Evolutionary conservation across 2,888 invertebrate species (phyloP).

Genomic region (Luperina testacea): DNA sequence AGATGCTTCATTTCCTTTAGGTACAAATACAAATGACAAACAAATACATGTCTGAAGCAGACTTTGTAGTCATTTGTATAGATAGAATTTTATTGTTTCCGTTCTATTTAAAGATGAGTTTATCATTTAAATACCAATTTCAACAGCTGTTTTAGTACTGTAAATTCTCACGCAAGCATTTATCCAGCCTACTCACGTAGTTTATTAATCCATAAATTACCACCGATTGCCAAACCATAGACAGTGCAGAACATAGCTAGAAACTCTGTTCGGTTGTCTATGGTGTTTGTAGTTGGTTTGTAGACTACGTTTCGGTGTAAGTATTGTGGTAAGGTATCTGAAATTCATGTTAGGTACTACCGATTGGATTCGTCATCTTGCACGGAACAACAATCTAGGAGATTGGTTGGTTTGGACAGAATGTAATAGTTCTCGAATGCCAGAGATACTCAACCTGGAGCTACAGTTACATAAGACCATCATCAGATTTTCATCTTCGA

Average conservation of each 20-base stretch:
- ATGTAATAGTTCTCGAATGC: not conserved
- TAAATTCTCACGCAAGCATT: not conserved
- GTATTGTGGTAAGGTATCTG: conserved; percentile 9
- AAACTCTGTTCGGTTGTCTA: conserved; percentile 22
- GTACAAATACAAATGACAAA: not conserved
- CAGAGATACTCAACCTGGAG: conserved; percentile 10
- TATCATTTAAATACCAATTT: conserved; percentile 12
- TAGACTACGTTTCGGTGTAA: conserved; percentile 23
- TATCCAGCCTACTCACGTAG: not conserved
- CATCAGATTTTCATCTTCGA: not conserved
- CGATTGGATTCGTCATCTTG: conserved; percentile 17
- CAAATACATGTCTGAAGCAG: not conserved
- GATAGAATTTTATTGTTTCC: conserved; percentile 6
- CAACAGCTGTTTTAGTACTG: conserved; percentile 7
- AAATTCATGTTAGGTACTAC: conserved; percentile 28
- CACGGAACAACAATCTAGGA: not conserved
- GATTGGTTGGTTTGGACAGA: conserved; percentile 9
- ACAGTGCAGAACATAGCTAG: conserved; percentile 25
- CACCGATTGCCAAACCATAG: conserved; percentile 32
- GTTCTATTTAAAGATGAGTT: not conserved
- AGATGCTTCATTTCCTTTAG: not conserved
- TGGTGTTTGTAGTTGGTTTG: conserved; percentile 8
- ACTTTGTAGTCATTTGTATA: too few species aligned
- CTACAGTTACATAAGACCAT: not conserved
- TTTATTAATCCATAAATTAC: conserved; percentile 18